A percentile compares a stretch with the other conserved stretches of the same genome.
These are phyloP conservation scores for Pasiphila rectangulata DNA, from an alignment of 2,888 invertebrate species.

Conservation along the genomic window DNA sequence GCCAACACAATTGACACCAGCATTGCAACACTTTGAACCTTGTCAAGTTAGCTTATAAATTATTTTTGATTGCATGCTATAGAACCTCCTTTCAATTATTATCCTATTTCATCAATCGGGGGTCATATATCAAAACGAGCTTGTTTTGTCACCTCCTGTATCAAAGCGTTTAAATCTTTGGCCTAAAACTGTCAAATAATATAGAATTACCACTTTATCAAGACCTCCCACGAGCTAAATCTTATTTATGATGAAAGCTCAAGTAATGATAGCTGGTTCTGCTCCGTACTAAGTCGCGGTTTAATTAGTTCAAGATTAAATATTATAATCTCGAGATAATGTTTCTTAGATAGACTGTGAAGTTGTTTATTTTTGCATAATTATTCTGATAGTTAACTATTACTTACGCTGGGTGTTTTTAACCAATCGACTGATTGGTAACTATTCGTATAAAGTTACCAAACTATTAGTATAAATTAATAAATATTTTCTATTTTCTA, in stretches of 20 bases:
- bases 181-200: slow-evolving; percentile 41
- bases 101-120: neutral
- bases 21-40: too few relatives aligned
- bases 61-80: too few relatives aligned
- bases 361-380: slow-evolving; percentile 20
- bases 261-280: slow-evolving; percentile 23
- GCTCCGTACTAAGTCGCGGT: slow-evolving; percentile 16
- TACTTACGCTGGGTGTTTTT: too few relatives aligned
- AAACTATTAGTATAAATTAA: too few relatives aligned
- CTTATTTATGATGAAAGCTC: slow-evolving; percentile 32
- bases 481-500: too few relatives aligned
- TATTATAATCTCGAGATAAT: slow-evolving; percentile 17
- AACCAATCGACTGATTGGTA: too few relatives aligned
- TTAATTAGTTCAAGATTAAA: slow-evolving; percentile 21
- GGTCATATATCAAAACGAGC: slow-evolving; percentile 41
- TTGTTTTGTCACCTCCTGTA: slow-evolving; percentile 41
- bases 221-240: slow-evolving; percentile 28
- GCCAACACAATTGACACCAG: too few relatives aligned
- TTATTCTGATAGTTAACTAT: slow-evolving; percentile 13
- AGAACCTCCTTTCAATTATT: too few relatives aligned
- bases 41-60: too few relatives aligned
- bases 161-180: slow-evolving; percentile 38
- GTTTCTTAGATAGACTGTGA: slow-evolving; percentile 10
- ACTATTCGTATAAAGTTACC: too few relatives aligned
- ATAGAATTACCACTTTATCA: slow-evolving; percentile 31